A percentile compares a stretch with the other conserved stretches of the same genome.
Evolutionary conservation across 1,140 invertebrate species (phyloP).

Genomic region (Caerostris darwini): DNA sequence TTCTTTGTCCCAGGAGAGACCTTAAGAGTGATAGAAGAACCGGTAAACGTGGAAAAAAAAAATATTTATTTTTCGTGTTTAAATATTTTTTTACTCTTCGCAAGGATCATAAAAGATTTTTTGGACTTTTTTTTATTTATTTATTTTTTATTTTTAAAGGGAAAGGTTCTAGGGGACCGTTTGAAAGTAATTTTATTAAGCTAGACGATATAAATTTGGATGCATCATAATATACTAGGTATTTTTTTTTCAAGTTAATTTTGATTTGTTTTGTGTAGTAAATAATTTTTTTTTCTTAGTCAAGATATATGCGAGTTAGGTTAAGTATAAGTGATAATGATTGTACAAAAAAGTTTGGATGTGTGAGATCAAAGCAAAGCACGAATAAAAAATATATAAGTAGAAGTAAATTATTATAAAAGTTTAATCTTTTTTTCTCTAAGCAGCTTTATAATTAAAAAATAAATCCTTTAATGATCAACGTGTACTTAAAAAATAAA

Average conservation of each 20-base stretch:
- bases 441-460: no score
- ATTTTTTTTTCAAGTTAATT: background rate
- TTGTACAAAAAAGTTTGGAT: no score
- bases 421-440: no score
- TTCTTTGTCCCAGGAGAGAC: slow-evolving; percentile 9
- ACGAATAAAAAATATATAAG: no score
- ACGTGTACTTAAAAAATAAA: no score
- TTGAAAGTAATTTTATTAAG: slow-evolving; percentile 36
- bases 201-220: slow-evolving; percentile 1
- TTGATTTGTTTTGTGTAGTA: background rate
- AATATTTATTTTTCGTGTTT: slow-evolving; percentile 17
- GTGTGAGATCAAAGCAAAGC: no score
- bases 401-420: no score
- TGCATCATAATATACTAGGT: background rate
- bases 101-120: slow-evolving; percentile 44
- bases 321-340: no score
- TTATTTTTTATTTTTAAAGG: no score
- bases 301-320: no score
- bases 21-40: slow-evolving; percentile 45
- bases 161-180: background rate
- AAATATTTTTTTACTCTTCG: slow-evolving; percentile 28
- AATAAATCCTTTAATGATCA: no score
- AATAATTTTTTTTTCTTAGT: background rate
- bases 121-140: background rate
- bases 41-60: slow-evolving; percentile 33